phyloP scores from a whole-genome alignment of 2,797 vertebrate genomes.

The Notolepis coatsorum region DNA sequence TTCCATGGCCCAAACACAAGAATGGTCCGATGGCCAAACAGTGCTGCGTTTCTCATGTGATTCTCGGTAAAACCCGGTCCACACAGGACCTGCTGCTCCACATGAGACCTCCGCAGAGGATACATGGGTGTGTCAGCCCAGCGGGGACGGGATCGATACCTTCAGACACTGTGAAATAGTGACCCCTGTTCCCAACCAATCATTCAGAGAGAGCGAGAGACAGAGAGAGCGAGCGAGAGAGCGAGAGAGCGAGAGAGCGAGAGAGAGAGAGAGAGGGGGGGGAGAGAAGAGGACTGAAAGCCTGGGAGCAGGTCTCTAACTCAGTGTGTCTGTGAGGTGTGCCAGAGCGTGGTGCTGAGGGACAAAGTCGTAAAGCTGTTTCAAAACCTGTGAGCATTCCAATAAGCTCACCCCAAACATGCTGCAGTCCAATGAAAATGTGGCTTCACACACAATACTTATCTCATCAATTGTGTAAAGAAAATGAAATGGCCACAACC shows the following conservation, averaged over 20 bases:
- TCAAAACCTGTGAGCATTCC: too few relatives aligned
- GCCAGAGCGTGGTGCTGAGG: too few relatives aligned
- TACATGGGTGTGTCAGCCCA: slow-evolving; percentile 59
- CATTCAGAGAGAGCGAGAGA: slow-evolving; percentile 57
- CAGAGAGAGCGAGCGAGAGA: too few relatives aligned
- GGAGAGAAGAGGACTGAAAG: slow-evolving; percentile 28
- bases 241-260: too few relatives aligned
- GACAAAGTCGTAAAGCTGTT: slow-evolving; percentile 30
- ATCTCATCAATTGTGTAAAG: not conserved
- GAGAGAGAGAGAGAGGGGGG: slow-evolving; percentile 50
- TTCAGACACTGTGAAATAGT: slow-evolving; percentile 66
- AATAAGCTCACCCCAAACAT: slow-evolving; percentile 26
- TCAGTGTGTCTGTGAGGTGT: slow-evolving; percentile 35
- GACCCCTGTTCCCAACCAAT: slow-evolving; percentile 60
- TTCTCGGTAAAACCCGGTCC: slow-evolving; percentile 9
- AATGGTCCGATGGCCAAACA: too few relatives aligned
- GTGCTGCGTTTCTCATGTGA: slow-evolving; percentile 6
- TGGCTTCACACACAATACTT: not conserved
- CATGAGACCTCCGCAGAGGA: slow-evolving; percentile 44
- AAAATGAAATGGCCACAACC: not conserved
- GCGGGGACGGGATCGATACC: slow-evolving; percentile 61
- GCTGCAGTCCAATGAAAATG: slow-evolving; percentile 11
- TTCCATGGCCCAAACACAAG: too few relatives aligned
- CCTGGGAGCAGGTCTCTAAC: slow-evolving; percentile 9
- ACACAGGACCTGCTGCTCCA: slow-evolving; percentile 39